Conservation (phyloP, 2,797 vertebrate genomes). For the Paedocypris micromegethes region DNA sequence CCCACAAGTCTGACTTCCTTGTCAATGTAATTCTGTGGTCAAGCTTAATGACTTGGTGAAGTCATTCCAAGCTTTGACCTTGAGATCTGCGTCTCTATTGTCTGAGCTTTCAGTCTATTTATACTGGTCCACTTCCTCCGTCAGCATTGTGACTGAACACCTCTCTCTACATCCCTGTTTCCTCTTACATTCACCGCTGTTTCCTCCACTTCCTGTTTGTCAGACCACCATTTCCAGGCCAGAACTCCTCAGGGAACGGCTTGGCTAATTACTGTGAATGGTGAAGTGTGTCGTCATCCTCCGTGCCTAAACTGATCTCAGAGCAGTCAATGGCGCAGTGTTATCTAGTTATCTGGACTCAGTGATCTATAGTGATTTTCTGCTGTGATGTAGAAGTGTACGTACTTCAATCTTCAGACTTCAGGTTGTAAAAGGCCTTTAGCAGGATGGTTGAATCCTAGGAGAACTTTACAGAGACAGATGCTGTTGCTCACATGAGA, state of each 20-base stretch:
- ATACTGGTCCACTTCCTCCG: slow-evolving; percentile 66
- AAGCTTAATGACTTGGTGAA: slow-evolving; percentile 21
- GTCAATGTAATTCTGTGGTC: not conserved
- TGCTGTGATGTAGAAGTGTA: too few relatives aligned
- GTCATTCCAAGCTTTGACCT: slow-evolving; percentile 44
- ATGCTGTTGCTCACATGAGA: too few relatives aligned
- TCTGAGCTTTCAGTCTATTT: slow-evolving; percentile 69
- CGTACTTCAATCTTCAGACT: too few relatives aligned
- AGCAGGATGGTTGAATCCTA: too few relatives aligned
- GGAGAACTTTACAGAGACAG: too few relatives aligned
- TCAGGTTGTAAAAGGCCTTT: too few relatives aligned
- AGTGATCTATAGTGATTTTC: too few relatives aligned
- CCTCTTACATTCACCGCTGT: slow-evolving; percentile 69
- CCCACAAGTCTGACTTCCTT: too few relatives aligned
- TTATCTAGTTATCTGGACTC: too few relatives aligned
- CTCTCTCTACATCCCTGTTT: slow-evolving; percentile 57
- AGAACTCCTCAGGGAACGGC: slow-evolving; percentile 37
- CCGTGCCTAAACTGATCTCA: slow-evolving; percentile 1
- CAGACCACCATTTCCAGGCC: slow-evolving; percentile 28
- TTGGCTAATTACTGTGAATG: slow-evolving; percentile 43
- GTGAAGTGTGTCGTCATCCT: slow-evolving; percentile 26
- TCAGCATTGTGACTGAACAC: slow-evolving; percentile 65
- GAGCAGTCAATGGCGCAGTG: not conserved
- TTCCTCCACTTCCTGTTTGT: slow-evolving; percentile 77
- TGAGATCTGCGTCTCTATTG: slow-evolving; percentile 63